Evolutionary conservation across 2,888 invertebrate species (phyloP).

Genomic region (Cheilosia grossa): DNA sequence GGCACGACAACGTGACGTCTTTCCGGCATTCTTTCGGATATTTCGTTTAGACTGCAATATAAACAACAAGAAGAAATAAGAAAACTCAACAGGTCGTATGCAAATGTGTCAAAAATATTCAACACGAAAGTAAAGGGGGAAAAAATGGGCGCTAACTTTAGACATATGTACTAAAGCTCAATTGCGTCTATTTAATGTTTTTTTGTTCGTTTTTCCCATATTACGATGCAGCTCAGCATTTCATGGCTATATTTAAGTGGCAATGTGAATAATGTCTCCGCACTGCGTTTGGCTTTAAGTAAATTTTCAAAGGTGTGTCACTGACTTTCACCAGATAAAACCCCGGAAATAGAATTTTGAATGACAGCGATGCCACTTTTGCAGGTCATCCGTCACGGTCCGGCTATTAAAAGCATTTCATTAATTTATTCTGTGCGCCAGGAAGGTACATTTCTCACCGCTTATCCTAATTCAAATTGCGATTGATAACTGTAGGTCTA

Average conservation of each 20-base stretch:
- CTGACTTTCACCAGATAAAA: slow-evolving; percentile 56
- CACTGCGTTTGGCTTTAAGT: not conserved
- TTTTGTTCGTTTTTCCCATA: no score
- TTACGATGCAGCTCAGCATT: not conserved
- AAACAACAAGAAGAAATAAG: no score
- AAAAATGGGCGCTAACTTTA: no score
- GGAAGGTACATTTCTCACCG: not conserved
- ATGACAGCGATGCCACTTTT: slow-evolving; percentile 8
- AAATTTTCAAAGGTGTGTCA: slow-evolving; percentile 3
- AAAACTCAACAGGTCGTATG: no score
- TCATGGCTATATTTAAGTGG: not conserved
- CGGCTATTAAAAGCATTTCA: slow-evolving; percentile 17
- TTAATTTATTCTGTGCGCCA: slow-evolving; percentile 7
- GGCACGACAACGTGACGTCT: no score
- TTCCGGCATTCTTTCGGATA: no score
- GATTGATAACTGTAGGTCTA: no score
- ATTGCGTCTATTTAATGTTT: no score
- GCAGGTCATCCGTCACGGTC: slow-evolving; percentile 57
- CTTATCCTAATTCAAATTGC: not conserved
- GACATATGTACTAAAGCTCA: no score
- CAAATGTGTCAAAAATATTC: no score
- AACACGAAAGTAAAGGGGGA: no score
- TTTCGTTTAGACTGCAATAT: no score
- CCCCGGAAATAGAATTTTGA: slow-evolving; percentile 37
- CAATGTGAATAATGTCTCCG: not conserved